These are phyloP conservation scores for Eubasilissa splendida DNA, from an alignment of 2,888 invertebrate species.

Conservation along the genomic window DNA sequence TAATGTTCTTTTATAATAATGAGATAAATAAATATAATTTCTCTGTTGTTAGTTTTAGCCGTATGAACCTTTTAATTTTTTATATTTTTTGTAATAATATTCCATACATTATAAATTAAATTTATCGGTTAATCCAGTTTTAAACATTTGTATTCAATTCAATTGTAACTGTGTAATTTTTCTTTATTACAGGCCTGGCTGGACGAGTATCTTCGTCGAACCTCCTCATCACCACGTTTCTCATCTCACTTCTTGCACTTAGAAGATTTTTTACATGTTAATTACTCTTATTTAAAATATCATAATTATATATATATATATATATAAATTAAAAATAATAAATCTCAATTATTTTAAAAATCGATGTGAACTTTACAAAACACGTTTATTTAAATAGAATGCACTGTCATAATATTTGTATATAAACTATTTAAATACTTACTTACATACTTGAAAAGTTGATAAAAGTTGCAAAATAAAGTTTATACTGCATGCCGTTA, in stretches of 20 bases:
- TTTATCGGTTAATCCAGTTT: no score
- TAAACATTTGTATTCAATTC: no score
- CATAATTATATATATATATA: constrained; percentile 3
- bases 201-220: neutral
- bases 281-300: constrained; percentile 5
- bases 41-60: no score
- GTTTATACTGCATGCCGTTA: constrained; percentile 20
- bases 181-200: constrained; percentile 6
- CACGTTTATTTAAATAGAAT: constrained; percentile 24
- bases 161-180: neutral
- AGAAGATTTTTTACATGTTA: constrained; percentile 31
- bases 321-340: constrained; percentile 7
- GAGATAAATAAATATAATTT: no score
- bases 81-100: no score
- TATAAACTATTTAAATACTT: constrained; percentile 14
- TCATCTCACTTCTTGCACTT: constrained; percentile 17
- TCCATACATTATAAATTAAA: no score
- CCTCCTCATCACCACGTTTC: neutral
- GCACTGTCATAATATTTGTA: constrained; percentile 11
- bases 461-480: constrained; percentile 26
- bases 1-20: no score
- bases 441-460: constrained; percentile 11
- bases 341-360: constrained; percentile 28
- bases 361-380: constrained; percentile 20
- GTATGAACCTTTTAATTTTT: no score